A percentile compares a stretch with the other conserved stretches of the same genome.
phyloP scores from a whole-genome alignment of 2,113 vertebrate genomes.

The Girardinichthys multiradiatus region DNA sequence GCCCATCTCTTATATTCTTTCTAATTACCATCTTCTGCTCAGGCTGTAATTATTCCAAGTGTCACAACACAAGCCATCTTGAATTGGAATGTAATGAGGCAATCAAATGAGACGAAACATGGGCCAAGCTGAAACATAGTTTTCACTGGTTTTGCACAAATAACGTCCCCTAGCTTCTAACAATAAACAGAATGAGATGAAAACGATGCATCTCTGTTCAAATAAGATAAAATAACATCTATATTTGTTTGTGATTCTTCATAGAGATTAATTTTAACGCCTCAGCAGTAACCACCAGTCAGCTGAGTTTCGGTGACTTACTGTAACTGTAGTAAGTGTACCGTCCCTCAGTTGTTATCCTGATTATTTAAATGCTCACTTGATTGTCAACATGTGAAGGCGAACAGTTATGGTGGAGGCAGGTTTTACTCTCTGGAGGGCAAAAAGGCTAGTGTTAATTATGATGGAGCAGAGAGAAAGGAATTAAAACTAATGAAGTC shows the following conservation, averaged over 20 bases:
- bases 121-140: constrained; percentile 36
- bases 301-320: constrained; percentile 12
- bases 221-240: background rate
- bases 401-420: constrained; percentile 74
- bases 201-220: constrained; percentile 14
- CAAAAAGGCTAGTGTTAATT: constrained; percentile 97
- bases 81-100: constrained; percentile 60
- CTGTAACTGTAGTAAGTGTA: constrained; percentile 3
- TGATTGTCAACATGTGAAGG: constrained; percentile 68
- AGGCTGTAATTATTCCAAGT: constrained; percentile 68
- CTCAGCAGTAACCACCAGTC: background rate
- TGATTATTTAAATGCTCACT: constrained; percentile 79
- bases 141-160: constrained; percentile 60
- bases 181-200: constrained; percentile 36
- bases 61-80: constrained; percentile 64
- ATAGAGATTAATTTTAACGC: background rate
- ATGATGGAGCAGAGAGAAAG: constrained; percentile 89
- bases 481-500: constrained; percentile 98
- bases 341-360: constrained; percentile 22
- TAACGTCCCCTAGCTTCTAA: constrained; percentile 55
- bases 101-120: constrained; percentile 25
- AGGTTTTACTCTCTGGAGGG: constrained; percentile 85
- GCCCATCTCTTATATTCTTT: constrained; percentile 52
- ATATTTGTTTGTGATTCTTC: too few relatives aligned
- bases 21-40: constrained; percentile 69